Percentiles rank a stretch among this genome's conserved stretches.
Evolutionary conservation across 2,797 vertebrate genomes (phyloP).

Genomic region (Intellagama lesueurii): DNA sequence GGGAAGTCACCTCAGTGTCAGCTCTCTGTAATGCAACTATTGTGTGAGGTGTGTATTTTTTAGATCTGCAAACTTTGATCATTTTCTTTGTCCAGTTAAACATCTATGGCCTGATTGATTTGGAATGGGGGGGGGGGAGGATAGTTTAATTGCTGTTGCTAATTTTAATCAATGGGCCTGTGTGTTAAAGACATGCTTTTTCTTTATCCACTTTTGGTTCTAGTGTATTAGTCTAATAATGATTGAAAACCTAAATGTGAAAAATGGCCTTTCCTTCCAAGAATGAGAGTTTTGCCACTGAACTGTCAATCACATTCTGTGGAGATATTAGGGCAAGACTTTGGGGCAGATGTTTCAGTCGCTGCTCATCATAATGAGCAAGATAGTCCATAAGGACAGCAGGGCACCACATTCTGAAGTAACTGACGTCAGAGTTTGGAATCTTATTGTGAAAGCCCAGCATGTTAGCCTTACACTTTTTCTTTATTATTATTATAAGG

Average conservation of each 20-base stretch:
- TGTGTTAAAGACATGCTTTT: background rate
- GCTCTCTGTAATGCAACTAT: background rate
- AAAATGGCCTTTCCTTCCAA: background rate
- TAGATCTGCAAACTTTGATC: background rate
- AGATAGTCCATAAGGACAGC: background rate
- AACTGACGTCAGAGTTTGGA: background rate
- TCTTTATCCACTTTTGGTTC: background rate
- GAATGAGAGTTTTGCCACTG: background rate
- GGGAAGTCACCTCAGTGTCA: background rate
- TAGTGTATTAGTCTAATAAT: background rate
- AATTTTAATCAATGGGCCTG: background rate
- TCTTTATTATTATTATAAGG: too few relatives aligned
- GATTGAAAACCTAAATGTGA: background rate
- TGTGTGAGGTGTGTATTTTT: background rate
- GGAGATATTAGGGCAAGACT: background rate
- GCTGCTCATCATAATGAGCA: background rate
- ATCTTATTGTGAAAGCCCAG: too few relatives aligned
- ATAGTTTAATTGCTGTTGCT: background rate
- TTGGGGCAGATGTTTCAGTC: background rate
- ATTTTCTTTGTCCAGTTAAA: background rate
- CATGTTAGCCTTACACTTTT: too few relatives aligned
- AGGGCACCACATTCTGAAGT: background rate
- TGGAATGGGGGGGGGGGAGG: background rate
- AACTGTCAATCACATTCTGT: background rate
- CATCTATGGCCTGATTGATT: background rate